Conservation (phyloP, 2,113 vertebrate genomes). For the Rostratula benghalensis region DNA sequence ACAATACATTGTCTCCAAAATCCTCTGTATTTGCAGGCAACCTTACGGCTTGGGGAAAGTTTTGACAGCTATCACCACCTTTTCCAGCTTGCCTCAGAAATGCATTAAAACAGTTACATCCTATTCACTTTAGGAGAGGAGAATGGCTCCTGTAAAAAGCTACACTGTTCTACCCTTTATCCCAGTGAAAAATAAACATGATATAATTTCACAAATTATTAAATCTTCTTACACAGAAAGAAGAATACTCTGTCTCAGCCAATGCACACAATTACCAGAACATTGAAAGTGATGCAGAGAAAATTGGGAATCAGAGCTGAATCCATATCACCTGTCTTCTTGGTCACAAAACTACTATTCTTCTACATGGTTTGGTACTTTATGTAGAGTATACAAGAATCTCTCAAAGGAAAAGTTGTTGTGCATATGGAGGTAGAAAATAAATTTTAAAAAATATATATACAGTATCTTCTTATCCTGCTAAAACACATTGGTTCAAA, state of each 20-base stretch:
- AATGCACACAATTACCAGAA: background rate
- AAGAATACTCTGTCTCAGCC: background rate
- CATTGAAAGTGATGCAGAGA: background rate
- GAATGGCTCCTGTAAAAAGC: background rate
- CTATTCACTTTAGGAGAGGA: background rate
- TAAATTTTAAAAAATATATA: background rate
- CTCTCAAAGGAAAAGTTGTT: background rate
- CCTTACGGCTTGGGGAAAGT: background rate
- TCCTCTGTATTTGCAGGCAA: background rate
- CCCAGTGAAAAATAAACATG: background rate
- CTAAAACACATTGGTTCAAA: background rate
- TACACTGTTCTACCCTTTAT: background rate
- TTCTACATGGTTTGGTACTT: background rate
- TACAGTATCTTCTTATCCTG: background rate
- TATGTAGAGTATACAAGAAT: background rate
- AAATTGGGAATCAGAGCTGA: background rate
- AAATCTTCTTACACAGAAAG: background rate
- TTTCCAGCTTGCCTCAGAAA: background rate
- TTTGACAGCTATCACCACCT: background rate
- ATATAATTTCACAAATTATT: background rate
- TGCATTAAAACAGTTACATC: background rate
- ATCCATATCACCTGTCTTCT: background rate
- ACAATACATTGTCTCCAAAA: background rate
- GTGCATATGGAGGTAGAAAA: background rate
- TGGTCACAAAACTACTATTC: background rate